Conservation (phyloP, 2,888 invertebrate genomes). For the Diplolepis rosae region DNA sequence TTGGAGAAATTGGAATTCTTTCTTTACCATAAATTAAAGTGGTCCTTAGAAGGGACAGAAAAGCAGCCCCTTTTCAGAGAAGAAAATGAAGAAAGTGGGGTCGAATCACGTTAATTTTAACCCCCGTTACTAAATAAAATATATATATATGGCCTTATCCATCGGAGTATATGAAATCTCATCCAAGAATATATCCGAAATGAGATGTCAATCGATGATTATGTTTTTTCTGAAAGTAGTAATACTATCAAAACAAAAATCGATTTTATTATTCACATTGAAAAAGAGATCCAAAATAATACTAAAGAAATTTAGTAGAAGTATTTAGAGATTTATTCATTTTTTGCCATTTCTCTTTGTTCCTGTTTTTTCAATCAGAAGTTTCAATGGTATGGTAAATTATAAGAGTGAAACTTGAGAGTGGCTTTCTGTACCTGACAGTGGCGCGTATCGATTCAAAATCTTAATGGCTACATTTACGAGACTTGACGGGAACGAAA, state of each 20-base stretch:
- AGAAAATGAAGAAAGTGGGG: constrained; percentile 13
- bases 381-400: constrained; percentile 1
- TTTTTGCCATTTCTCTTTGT: not conserved
- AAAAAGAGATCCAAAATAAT: no score
- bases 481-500: constrained; percentile 43
- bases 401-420: constrained; percentile 40
- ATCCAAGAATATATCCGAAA: not conserved
- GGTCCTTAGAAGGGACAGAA: not conserved
- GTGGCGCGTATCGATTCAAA: constrained; percentile 43
- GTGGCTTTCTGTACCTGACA: constrained; percentile 40
- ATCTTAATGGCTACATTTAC: constrained; percentile 47
- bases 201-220: not conserved
- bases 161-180: not conserved
- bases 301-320: no score
- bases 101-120: not conserved
- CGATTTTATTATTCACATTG: not conserved
- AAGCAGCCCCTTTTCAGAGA: constrained; percentile 7
- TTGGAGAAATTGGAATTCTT: not conserved
- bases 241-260: not conserved
- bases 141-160: not conserved
- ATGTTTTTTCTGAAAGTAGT: not conserved
- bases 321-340: not conserved
- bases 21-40: constrained; percentile 20
- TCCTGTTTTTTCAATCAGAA: not conserved
- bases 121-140: not conserved